Percentiles rank a stretch among this genome's conserved stretches.
Evolutionary conservation across 1,140 invertebrate species (phyloP).

Genomic region (Halictus rubicundus): DNA sequence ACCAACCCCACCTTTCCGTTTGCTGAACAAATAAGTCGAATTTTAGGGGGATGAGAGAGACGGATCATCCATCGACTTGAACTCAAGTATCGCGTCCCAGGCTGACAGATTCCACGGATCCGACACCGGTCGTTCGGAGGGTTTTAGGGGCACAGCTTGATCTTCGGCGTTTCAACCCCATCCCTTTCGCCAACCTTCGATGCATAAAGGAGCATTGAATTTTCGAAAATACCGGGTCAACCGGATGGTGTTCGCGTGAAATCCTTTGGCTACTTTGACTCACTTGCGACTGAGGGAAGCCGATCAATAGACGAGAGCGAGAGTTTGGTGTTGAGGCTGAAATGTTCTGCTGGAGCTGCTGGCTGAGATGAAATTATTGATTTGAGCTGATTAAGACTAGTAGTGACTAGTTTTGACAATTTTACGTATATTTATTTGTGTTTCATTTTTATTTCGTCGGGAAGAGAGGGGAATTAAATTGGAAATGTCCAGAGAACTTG

Average conservation of each 20-base stretch:
- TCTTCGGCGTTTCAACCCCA: neutral
- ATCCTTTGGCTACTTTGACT: constrained; percentile 29
- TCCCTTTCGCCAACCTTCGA: no score
- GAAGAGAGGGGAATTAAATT: no score
- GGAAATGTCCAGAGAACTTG: no score
- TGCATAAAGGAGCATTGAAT: constrained; percentile 26
- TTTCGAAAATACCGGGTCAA: neutral
- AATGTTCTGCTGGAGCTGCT: no score
- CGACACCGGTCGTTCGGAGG: neutral
- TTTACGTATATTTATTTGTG: no score
- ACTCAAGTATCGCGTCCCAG: no score
- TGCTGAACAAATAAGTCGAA: constrained; percentile 21
- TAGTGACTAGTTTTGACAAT: no score
- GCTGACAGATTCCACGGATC: neutral
- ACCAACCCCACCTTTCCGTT: neutral
- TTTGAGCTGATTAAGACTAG: no score
- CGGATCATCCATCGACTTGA: constrained; percentile 2
- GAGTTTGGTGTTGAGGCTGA: neutral
- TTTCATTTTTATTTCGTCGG: no score
- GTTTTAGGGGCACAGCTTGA: neutral
- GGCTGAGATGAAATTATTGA: no score
- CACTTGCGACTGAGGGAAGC: neutral
- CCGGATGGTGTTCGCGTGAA: neutral
- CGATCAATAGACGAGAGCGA: neutral
- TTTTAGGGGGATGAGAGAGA: constrained; percentile 16